Conservation (phyloP, 2,797 vertebrate species). For the Sparus aurata region DNA sequence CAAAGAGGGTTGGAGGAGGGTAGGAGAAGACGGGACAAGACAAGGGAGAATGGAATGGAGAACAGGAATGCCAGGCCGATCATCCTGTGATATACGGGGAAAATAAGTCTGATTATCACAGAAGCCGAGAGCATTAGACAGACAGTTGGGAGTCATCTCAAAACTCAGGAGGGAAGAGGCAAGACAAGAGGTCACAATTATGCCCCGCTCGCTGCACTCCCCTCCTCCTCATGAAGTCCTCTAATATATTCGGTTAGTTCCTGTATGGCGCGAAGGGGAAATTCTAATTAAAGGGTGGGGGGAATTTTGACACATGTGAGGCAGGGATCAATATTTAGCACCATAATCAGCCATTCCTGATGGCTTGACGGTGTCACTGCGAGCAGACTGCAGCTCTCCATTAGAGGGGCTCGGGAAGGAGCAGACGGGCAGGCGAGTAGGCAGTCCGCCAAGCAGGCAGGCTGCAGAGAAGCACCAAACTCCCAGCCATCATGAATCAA, state of each 20-base stretch:
- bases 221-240: slow-evolving; percentile 90
- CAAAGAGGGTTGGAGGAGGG: slow-evolving; percentile 13
- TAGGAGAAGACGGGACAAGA: slow-evolving; percentile 10
- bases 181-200: slow-evolving; percentile 99
- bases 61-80: slow-evolving; percentile 69
- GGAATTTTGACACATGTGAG: slow-evolving; percentile 99
- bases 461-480: slow-evolving; percentile 84
- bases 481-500: slow-evolving; percentile 93
- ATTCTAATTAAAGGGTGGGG: slow-evolving; percentile 99
- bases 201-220: slow-evolving; percentile 87
- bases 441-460: slow-evolving; percentile 51
- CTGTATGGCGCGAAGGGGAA: slow-evolving; percentile 92
- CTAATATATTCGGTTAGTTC: slow-evolving; percentile 96
- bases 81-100: slow-evolving; percentile 91
- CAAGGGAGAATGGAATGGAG: slow-evolving; percentile 26
- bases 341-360: slow-evolving; percentile 98
- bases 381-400: slow-evolving; percentile 90
- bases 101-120: slow-evolving; percentile 95
- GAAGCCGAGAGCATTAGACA: slow-evolving; percentile 89
- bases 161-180: slow-evolving; percentile 93
- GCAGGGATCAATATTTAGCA: slow-evolving; percentile 99
- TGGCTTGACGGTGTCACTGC: slow-evolving; percentile 93
- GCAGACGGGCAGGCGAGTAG: slow-evolving; percentile 51
- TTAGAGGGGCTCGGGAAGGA: slow-evolving; percentile 80
- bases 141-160: slow-evolving; percentile 94